Percentiles rank a stretch among this genome's conserved stretches.
Conservation (phyloP, 2,113 vertebrate genomes). For the Hippopotamus amphibius region DNA sequence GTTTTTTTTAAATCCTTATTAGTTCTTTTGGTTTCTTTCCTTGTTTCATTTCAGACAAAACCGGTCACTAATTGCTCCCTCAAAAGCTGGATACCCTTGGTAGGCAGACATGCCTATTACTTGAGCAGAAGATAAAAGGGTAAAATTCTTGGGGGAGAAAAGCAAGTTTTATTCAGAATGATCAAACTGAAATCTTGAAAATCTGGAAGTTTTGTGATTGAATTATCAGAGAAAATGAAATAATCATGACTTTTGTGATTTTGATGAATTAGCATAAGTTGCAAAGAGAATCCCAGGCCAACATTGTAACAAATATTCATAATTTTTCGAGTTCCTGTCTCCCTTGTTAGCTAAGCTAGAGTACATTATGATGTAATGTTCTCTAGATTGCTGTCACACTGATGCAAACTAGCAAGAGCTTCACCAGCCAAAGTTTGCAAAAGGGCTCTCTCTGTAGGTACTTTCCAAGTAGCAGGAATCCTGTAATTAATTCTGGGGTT, state of each 20-base stretch:
- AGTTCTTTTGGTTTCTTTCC: neutral
- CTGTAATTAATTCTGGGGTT: neutral
- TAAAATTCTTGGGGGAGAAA: neutral
- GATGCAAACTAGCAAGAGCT: neutral
- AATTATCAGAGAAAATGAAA: neutral
- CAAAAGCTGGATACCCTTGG: neutral
- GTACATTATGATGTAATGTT: fast-evolving
- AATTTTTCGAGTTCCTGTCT: neutral
- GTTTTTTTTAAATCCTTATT: neutral
- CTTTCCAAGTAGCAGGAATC: neutral
- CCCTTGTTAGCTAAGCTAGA: neutral
- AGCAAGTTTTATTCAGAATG: neutral
- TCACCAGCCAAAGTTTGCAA: neutral
- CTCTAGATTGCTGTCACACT: neutral
- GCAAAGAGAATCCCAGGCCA: neutral
- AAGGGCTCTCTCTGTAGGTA: neutral
- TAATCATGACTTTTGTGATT: neutral
- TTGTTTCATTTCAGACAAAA: neutral
- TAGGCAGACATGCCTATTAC: neutral
- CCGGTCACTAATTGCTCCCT: neutral
- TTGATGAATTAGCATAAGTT: neutral
- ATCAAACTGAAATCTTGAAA: neutral
- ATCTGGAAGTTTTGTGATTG: neutral
- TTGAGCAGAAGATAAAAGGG: neutral
- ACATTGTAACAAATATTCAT: neutral